Conservation (phyloP, 2,888 invertebrate species). For the Cryptocephalus primarius region DNA sequence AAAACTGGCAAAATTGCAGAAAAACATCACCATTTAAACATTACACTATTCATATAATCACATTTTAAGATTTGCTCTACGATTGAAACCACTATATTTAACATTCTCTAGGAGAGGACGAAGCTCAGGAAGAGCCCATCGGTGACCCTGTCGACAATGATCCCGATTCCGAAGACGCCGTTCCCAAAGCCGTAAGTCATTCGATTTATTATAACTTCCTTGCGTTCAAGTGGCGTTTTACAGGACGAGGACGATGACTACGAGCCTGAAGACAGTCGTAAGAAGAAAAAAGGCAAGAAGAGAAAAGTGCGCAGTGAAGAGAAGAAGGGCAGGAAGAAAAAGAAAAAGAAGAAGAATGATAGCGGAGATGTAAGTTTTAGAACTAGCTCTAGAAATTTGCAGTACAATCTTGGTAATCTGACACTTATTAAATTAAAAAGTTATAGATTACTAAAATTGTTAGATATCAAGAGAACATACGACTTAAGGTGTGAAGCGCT, state of each 20-base stretch:
- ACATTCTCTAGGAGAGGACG: slow-evolving; percentile 48
- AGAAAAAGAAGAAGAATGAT: slow-evolving; percentile 89
- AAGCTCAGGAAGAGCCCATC: slow-evolving; percentile 57
- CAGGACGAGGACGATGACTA: slow-evolving; percentile 80
- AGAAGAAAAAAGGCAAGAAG: slow-evolving; percentile 90
- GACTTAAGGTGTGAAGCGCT: background rate
- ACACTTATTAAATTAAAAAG: too few relatives aligned
- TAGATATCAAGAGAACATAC: too few relatives aligned
- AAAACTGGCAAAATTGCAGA: too few relatives aligned
- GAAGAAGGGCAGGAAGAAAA: slow-evolving; percentile 87
- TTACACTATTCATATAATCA: too few relatives aligned
- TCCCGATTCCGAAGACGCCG: slow-evolving; percentile 62
- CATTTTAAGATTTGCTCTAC: background rate
- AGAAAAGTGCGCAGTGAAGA: slow-evolving; percentile 83
- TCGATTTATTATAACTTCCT: background rate
- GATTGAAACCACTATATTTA: background rate
- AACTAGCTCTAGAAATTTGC: background rate
- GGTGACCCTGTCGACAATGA: slow-evolving; percentile 56
- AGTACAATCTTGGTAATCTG: background rate
- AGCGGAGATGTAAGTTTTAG: slow-evolving; percentile 58
- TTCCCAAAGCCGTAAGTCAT: slow-evolving; percentile 44
- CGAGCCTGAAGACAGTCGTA: slow-evolving; percentile 71
- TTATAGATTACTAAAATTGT: too few relatives aligned
- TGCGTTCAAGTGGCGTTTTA: background rate
- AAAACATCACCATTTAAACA: background rate